Conservation (phyloP, 2,888 invertebrate species). For the Polyommatus icarus region DNA sequence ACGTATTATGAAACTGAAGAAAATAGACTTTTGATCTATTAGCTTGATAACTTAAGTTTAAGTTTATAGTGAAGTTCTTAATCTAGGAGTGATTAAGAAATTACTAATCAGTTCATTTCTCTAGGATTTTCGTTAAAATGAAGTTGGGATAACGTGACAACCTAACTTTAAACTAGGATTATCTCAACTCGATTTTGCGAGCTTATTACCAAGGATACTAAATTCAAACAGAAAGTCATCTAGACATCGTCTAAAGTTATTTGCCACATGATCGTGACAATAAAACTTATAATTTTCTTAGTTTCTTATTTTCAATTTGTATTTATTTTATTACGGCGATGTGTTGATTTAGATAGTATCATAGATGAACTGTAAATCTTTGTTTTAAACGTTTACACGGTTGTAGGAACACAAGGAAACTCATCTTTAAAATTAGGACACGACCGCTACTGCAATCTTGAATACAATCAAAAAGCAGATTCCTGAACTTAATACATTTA, state of each 20-base stretch:
- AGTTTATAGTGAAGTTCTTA: background rate
- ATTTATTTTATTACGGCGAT: too few species aligned
- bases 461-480: background rate
- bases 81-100: background rate
- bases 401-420: too few species aligned
- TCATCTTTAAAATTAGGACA: background rate
- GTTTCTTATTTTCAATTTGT: background rate
- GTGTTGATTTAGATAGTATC: too few species aligned
- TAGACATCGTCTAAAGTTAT: background rate
- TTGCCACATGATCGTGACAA: background rate
- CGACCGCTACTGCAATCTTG: background rate
- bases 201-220: background rate
- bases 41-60: too few species aligned
- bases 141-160: background rate
- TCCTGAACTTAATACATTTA: slow-evolving; percentile 15
- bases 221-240: slow-evolving; percentile 3
- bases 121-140: background rate
- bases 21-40: too few species aligned
- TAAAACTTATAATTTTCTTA: background rate
- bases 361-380: too few species aligned
- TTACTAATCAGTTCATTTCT: background rate
- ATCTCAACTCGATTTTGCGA: background rate
- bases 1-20: too few species aligned
- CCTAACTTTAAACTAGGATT: slow-evolving; percentile 17
- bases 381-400: too few species aligned